Evolutionary conservation across 2,888 invertebrate genomes (phyloP).

Genomic region (Microdon myrmicae): DNA sequence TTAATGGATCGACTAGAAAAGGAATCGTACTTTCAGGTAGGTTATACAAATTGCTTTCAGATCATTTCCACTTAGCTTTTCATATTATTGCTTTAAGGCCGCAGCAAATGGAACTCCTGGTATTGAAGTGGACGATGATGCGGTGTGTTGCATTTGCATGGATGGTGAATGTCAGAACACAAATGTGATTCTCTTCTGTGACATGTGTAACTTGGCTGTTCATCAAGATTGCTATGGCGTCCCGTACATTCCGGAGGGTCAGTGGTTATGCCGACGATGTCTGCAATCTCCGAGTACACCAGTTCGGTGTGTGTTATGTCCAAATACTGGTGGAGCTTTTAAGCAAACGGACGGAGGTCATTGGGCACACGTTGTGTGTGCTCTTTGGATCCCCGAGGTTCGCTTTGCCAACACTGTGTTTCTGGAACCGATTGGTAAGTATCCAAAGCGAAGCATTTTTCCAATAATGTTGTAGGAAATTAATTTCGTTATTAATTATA

Average conservation of each 20-base stretch:
- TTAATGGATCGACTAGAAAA: slow-evolving; percentile 98
- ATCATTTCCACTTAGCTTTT: slow-evolving; percentile 1
- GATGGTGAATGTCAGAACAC: slow-evolving; percentile 99
- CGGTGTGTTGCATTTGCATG: slow-evolving; percentile 98
- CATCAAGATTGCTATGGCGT: slow-evolving; percentile 98
- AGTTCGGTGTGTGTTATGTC: slow-evolving; percentile 97
- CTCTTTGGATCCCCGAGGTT: slow-evolving; percentile 98
- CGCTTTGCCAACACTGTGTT: slow-evolving; percentile 98
- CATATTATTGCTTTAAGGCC: slow-evolving; percentile 65
- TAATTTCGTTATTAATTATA: slow-evolving; percentile 53
- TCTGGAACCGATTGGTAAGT: slow-evolving; percentile 89
- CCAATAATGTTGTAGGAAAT: background rate
- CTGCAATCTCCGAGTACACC: slow-evolving; percentile 95
- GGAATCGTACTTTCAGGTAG: slow-evolving; percentile 92
- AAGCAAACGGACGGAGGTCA: slow-evolving; percentile 95
- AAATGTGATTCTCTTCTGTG: slow-evolving; percentile 98
- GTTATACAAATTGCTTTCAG: slow-evolving; percentile 1
- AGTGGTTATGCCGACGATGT: slow-evolving; percentile 97
- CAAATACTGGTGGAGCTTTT: slow-evolving; percentile 97
- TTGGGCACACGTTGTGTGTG: slow-evolving; percentile 99
- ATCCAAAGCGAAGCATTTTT: background rate
- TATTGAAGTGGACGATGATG: slow-evolving; percentile 94
- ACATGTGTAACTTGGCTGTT: slow-evolving; percentile 99
- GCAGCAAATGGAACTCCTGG: slow-evolving; percentile 77
- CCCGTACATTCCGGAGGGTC: slow-evolving; percentile 96